These are phyloP conservation scores for Ophion slaviceki DNA, from an alignment of 2,888 invertebrate species.

Conservation along the genomic window DNA sequence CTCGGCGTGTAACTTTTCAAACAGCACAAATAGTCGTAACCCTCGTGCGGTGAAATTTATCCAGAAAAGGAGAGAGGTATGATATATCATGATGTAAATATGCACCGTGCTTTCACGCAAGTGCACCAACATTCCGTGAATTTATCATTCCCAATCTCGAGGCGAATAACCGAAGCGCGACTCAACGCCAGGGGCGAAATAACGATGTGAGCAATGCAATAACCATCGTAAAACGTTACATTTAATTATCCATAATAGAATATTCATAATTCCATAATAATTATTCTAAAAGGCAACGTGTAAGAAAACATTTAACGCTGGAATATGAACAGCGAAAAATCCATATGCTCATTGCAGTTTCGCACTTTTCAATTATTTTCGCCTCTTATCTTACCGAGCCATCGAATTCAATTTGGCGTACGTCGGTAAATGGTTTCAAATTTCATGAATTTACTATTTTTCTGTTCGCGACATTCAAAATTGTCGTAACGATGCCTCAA, in stretches of 20 bases:
- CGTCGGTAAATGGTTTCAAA: not conserved
- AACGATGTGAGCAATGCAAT: not conserved
- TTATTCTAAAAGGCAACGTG: not conserved
- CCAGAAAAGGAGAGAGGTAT: not conserved
- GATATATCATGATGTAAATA: not conserved
- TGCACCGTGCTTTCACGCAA: slow-evolving; percentile 77
- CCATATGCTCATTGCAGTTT: not conserved
- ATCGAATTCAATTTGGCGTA: not conserved
- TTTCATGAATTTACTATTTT: no score
- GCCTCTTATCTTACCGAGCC: not conserved
- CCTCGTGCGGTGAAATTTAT: not conserved
- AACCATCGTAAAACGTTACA: not conserved
- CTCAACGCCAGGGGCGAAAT: not conserved
- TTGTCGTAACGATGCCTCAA: no score
- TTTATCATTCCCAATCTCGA: slow-evolving; percentile 69
- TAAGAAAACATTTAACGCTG: not conserved
- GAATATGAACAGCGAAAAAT: not conserved
- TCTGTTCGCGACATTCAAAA: no score
- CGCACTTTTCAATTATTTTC: not conserved
- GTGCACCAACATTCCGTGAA: slow-evolving; percentile 76
- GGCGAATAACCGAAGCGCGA: not conserved
- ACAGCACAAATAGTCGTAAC: slow-evolving; percentile 37
- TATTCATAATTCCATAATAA: not conserved
- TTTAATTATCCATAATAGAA: not conserved
- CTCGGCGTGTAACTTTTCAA: slow-evolving; percentile 58